These are phyloP conservation scores for Synaphobranchus kaupii DNA, from an alignment of 2,797 vertebrate genomes.

Conservation along the genomic window DNA sequence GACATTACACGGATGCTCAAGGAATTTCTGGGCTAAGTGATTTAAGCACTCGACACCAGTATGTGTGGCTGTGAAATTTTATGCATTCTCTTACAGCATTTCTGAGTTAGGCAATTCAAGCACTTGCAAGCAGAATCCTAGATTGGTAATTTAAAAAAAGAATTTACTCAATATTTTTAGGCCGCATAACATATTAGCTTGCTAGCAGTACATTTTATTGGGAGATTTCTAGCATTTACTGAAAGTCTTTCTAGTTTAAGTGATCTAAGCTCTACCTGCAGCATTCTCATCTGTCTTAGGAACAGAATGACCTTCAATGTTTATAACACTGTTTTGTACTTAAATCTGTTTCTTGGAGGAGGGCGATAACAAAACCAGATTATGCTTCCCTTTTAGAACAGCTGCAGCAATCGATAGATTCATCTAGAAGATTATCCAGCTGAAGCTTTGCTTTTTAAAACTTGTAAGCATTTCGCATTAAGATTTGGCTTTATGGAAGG, in stretches of 20 bases:
- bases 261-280: neutral
- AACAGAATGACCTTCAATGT: conserved; percentile 1
- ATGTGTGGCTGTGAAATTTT: neutral
- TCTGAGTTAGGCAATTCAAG: neutral
- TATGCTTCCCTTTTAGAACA: neutral
- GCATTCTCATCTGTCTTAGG: neutral
- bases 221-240: neutral
- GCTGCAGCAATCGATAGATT: neutral
- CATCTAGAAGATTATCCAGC: neutral
- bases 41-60: neutral
- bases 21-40: neutral
- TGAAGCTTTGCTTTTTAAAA: conserved; percentile 4
- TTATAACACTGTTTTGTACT: neutral
- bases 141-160: neutral
- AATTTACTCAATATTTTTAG: neutral
- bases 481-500: neutral
- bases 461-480: neutral
- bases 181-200: neutral
- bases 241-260: neutral
- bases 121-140: neutral
- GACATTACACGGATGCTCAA: neutral
- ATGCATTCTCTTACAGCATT: neutral
- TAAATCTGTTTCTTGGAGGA: neutral
- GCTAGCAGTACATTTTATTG: neutral
- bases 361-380: neutral